A percentile compares a stretch with the other conserved stretches of the same genome.
phyloP scores from a whole-genome alignment of 2,113 vertebrate species.

The Atherinomorus stipes region DNA sequence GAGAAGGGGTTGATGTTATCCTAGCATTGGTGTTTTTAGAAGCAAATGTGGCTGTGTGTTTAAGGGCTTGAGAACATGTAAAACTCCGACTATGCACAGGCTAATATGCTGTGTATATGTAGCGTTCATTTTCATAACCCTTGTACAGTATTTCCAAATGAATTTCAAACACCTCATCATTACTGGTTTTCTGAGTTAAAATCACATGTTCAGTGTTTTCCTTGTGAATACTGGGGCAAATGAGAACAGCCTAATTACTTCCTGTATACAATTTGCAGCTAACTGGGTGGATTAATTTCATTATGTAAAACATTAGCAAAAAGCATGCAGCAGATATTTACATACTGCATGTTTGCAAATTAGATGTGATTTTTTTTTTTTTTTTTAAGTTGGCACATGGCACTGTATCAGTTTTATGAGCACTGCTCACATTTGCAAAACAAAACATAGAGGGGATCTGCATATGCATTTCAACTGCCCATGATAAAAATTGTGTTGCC shows the following conservation, averaged over 20 bases:
- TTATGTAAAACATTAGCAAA: slow-evolving; percentile 45
- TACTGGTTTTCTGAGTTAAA: neutral
- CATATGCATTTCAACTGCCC: slow-evolving; percentile 12
- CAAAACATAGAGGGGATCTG: slow-evolving; percentile 8
- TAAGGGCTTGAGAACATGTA: neutral
- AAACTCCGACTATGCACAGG: neutral
- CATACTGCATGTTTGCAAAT: slow-evolving; percentile 34
- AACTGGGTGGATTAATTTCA: slow-evolving; percentile 26
- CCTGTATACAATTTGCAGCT: slow-evolving; percentile 16
- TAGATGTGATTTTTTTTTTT: slow-evolving; percentile 13
- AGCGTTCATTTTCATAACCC: too few relatives aligned
- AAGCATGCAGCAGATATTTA: slow-evolving; percentile 11
- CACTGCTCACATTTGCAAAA: slow-evolving; percentile 21
- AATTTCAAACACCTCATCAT: neutral
- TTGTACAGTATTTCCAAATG: neutral
- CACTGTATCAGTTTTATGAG: slow-evolving; percentile 12
- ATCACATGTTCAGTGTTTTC: slow-evolving; percentile 1
- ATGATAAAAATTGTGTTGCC: slow-evolving; percentile 45
- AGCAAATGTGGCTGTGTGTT: slow-evolving; percentile 1
- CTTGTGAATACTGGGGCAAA: slow-evolving; percentile 5
- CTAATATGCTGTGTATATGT: too few relatives aligned
- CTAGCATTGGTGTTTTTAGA: slow-evolving; percentile 25
- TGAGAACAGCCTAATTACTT: slow-evolving; percentile 24
- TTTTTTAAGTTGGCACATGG: slow-evolving; percentile 2
- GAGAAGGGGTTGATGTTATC: slow-evolving; percentile 7